A percentile compares a stretch with the other conserved stretches of the same genome.
These are phyloP conservation scores for Cacatua alba DNA, from an alignment of 2,113 vertebrate genomes.

Conservation along the genomic window DNA sequence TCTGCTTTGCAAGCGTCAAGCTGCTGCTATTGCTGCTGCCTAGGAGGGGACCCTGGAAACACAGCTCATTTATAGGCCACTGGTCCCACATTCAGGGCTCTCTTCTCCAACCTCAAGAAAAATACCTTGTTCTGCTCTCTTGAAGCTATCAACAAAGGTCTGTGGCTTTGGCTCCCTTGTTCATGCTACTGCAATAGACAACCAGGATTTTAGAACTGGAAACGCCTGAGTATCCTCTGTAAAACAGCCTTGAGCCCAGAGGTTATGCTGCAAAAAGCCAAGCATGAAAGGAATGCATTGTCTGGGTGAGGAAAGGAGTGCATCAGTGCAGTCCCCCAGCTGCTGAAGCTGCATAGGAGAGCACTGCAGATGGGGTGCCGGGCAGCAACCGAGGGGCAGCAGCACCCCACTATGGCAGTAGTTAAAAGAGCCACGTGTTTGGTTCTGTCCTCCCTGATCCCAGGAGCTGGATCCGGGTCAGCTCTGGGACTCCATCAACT, in stretches of 20 bases:
- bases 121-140: background rate
- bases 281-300: background rate
- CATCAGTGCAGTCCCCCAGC: background rate
- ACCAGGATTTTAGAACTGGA: background rate
- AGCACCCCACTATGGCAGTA: background rate
- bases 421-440: background rate
- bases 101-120: background rate
- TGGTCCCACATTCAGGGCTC: background rate
- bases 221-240: background rate
- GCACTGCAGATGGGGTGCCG: background rate
- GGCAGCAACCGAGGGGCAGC: background rate
- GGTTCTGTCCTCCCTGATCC: background rate
- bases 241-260: background rate
- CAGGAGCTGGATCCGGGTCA: background rate
- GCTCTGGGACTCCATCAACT: background rate
- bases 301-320: background rate
- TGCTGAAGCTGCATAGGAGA: background rate
- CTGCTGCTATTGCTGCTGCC: background rate
- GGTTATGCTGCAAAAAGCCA: background rate
- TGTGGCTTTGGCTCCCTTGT: slow-evolving; percentile 26
- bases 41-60: background rate
- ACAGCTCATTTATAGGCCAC: background rate
- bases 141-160: background rate
- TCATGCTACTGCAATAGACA: background rate
- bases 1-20: background rate